Base-by-base conservation (phyloP, 35 echinoderm and acorn worm species). In the Amphiura filiformis region DNA sequence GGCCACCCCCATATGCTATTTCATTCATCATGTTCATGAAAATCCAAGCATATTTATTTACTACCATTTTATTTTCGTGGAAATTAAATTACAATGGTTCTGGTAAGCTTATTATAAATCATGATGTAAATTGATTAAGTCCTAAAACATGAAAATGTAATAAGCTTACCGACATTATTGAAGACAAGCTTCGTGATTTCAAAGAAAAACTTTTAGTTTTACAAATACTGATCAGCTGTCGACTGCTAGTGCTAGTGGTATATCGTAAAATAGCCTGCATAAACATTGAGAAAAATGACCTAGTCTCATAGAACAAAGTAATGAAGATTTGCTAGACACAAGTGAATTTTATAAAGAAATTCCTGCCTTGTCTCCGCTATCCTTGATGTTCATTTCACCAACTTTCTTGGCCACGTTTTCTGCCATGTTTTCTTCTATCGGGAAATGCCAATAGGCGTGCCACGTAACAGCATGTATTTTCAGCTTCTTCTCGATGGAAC, bases 321-420 rank as follows among this genome's bases (percentile, higher is more conserved):
- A 52, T 52, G 44, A 11, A 52, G 20, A 52, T 52, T 52, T n/a
- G n/a, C n/a, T n/a, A n/a, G n/a, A n/a, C n/a, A n/a, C n/a, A n/a
- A n/a, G n/a, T n/a, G n/a, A n/a, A n/a, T n/a, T n/a, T n/a, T n/a
- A n/a, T n/a, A n/a, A n/a, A n/a, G n/a, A 52, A 52, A 52, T 11
- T 52, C 44, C 44, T 52, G 44, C 44, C 44, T 52, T 52, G 44
- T 52, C 44, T 52, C 44, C 44, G 44, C 44, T 20, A 52, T 86
- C 84, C n/a, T 70, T 39, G 26, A 86, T 38, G 34, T 75, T 39
- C 7, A 86, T 56, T 14, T 86, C 23, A 15, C 9, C 84, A 31
- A 86, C 65, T 35, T 35, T 37, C 36, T 57, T 61, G 31, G 64
- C 65, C 26, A 76, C 61, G 26, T 86, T 65, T 31, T 86, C 84